phyloP scores from a whole-genome alignment of 2,797 vertebrate species.

The Leptodactylus fallax region DNA sequence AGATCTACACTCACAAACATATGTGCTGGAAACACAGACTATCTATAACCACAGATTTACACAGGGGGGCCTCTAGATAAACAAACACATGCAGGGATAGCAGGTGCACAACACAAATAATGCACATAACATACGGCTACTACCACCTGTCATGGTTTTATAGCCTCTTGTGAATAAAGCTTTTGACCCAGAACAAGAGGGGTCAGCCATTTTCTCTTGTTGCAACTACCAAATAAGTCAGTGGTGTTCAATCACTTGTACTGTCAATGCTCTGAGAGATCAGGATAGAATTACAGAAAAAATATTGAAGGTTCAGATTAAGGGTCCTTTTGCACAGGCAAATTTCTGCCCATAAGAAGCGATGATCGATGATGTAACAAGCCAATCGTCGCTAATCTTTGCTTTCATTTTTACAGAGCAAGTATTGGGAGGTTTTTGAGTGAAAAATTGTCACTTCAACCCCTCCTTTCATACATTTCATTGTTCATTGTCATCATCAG shows the following conservation, averaged over 20 bases:
- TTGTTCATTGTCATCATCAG: no score
- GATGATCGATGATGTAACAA: no score
- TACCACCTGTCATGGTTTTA: slow-evolving; percentile 57
- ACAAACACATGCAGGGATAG: slow-evolving; percentile 26
- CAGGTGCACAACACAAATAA: slow-evolving; percentile 54
- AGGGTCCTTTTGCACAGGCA: not conserved
- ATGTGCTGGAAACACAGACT: slow-evolving; percentile 7
- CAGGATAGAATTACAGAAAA: not conserved
- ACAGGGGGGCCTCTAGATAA: not conserved
- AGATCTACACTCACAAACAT: not conserved
- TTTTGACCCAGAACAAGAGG: slow-evolving; percentile 41
- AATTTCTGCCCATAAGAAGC: no score
- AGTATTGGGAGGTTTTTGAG: no score
- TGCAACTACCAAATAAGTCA: slow-evolving; percentile 21
- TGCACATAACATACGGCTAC: slow-evolving; percentile 36
- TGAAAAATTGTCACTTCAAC: no score
- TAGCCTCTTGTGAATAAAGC: slow-evolving; percentile 49
- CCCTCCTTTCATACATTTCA: no score
- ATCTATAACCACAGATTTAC: slow-evolving; percentile 38
- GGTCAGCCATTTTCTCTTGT: slow-evolving; percentile 9
- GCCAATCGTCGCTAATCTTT: no score
- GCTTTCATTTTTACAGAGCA: no score
- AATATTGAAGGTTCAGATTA: not conserved
- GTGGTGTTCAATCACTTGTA: not conserved
- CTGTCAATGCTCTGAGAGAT: not conserved